Percentiles rank a stretch among this genome's conserved stretches.
phyloP scores from a whole-genome alignment of 2,888 invertebrate genomes.

The Eretmocerus hayati region DNA sequence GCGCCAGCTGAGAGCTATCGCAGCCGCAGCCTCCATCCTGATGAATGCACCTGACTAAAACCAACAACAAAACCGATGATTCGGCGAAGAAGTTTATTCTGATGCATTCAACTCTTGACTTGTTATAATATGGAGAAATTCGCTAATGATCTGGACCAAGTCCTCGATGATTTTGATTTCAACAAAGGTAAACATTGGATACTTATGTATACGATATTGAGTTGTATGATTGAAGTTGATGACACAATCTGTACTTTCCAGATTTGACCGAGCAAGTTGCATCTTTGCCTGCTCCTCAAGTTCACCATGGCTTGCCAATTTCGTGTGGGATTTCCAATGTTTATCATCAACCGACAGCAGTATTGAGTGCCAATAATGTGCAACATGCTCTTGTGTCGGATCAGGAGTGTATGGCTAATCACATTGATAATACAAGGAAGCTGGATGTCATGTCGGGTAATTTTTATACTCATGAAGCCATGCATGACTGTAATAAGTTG shows the following conservation, averaged over 20 bases:
- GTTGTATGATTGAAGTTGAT: constrained; percentile 1
- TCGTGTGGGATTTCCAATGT: constrained; percentile 23
- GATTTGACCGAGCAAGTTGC: constrained; percentile 42
- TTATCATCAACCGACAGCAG: constrained; percentile 17
- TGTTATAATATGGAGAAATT: constrained; percentile 59
- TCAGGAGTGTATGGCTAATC: constrained; percentile 10
- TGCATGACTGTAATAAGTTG: constrained; percentile 27
- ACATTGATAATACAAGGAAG: constrained; percentile 17
- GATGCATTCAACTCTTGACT: too few relatives aligned
- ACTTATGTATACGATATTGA: too few relatives aligned
- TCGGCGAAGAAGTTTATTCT: too few relatives aligned
- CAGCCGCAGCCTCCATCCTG: too few relatives aligned
- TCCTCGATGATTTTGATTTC: constrained; percentile 76
- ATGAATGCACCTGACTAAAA: too few relatives aligned
- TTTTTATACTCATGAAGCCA: constrained; percentile 31
- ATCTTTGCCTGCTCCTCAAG: constrained; percentile 27
- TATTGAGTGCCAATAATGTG: not conserved
- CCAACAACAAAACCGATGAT: too few relatives aligned
- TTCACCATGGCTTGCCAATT: constrained; percentile 19
- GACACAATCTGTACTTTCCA: constrained; percentile 24
- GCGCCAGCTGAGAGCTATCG: too few relatives aligned
- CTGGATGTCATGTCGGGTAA: constrained; percentile 23
- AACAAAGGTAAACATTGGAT: constrained; percentile 62
- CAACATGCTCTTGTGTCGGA: too few relatives aligned
- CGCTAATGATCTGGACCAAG: constrained; percentile 73